phyloP scores from a whole-genome alignment of 2,888 invertebrate species.

The Troides aeacus region DNA sequence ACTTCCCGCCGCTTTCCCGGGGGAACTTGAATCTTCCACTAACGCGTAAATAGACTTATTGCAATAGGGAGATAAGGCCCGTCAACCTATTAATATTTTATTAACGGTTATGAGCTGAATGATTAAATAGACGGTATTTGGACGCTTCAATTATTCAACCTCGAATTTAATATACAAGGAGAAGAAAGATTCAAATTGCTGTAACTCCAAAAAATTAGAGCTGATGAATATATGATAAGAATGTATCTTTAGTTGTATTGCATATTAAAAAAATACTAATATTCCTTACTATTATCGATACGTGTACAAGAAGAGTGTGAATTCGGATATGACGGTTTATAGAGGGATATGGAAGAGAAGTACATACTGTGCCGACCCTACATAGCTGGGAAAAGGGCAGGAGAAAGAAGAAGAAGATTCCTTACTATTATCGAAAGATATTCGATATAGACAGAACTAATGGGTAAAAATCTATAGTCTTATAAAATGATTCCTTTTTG shows the following conservation, averaged over 20 bases:
- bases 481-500: no score
- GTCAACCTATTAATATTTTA: slow-evolving; percentile 49
- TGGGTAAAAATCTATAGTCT: no score
- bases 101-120: slow-evolving; percentile 44
- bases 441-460: no score
- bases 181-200: not conserved
- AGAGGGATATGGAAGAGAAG: no score
- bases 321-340: no score
- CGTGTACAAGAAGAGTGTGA: no score
- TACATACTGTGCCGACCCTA: no score
- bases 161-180: slow-evolving; percentile 29
- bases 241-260: not conserved
- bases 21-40: slow-evolving; percentile 50
- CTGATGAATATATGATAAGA: not conserved
- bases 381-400: no score
- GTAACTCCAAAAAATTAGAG: not conserved
- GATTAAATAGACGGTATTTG: slow-evolving; percentile 46
- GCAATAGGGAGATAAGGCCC: slow-evolving; percentile 46
- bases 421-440: no score
- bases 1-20: slow-evolving; percentile 49
- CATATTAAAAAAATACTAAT: no score
- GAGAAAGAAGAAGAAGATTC: no score
- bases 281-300: no score
- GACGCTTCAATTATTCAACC: slow-evolving; percentile 38
- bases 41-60: slow-evolving; percentile 59